Conservation (phyloP, 2,797 vertebrate genomes). For the Dipus sagitta region DNA sequence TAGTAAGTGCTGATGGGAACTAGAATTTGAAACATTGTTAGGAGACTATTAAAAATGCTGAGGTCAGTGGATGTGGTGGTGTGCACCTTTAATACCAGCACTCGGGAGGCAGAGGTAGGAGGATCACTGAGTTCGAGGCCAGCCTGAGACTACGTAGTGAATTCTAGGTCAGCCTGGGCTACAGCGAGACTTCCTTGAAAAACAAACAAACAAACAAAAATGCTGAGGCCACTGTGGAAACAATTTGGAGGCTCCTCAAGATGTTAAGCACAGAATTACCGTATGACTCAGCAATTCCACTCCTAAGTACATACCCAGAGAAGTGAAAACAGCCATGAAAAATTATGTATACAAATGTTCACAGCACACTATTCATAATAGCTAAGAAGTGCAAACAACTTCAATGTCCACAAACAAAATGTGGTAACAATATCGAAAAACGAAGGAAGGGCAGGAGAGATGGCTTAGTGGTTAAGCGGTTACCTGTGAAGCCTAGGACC, state of each 20-base stretch:
- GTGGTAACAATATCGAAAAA: neutral
- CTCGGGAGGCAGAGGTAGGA: no score
- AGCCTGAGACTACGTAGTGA: no score
- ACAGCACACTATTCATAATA: slow-evolving; percentile 3
- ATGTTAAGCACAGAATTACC: slow-evolving; percentile 31
- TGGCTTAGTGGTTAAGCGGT: no score
- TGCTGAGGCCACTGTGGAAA: neutral
- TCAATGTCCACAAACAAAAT: slow-evolving; percentile 41
- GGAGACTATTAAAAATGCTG: neutral
- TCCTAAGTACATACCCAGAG: slow-evolving; percentile 28
- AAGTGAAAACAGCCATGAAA: slow-evolving; percentile 58
- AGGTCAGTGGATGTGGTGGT: no score
- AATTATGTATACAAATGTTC: slow-evolving; percentile 23
- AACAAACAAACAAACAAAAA: no score
- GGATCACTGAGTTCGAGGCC: no score
- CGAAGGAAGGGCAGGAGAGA: no score
- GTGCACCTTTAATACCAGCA: no score
- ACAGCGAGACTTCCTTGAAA: no score
- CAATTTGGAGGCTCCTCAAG: slow-evolving; percentile 38
- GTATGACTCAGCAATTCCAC: slow-evolving; percentile 49
- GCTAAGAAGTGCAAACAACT: neutral
- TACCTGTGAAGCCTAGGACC: no score
- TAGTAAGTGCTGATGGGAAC: neutral
- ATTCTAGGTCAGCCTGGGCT: no score
- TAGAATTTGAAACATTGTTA: neutral